Conservation (phyloP, 1,140 invertebrate genomes). For the Drosophila sp. region DNA sequence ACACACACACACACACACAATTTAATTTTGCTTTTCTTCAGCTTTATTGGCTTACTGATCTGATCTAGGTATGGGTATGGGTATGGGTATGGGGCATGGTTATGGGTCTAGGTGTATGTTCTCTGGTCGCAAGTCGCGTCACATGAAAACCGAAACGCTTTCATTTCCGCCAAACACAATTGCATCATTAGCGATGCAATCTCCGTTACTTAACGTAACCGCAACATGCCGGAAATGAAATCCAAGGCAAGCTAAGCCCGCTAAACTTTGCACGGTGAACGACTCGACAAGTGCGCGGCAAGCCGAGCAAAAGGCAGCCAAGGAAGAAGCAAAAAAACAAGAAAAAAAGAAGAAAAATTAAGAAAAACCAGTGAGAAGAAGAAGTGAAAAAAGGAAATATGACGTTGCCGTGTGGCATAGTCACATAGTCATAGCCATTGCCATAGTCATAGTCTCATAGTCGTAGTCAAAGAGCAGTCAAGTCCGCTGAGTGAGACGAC, state of each 20-base stretch:
- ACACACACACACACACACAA: no score
- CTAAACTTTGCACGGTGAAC: slow-evolving; percentile 73
- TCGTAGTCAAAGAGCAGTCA: slow-evolving; percentile 57
- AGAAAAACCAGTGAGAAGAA: slow-evolving; percentile 6
- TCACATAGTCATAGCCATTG: not conserved
- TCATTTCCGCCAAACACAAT: slow-evolving; percentile 80
- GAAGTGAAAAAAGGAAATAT: slow-evolving; percentile 61
- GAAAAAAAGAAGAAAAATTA: slow-evolving; percentile 13
- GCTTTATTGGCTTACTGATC: slow-evolving; percentile 49
- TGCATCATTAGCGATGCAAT: slow-evolving; percentile 81
- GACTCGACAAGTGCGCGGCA: slow-evolving; percentile 68
- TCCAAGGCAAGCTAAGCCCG: slow-evolving; percentile 67
- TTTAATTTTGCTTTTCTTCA: slow-evolving; percentile 24
- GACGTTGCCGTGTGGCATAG: slow-evolving; percentile 60
- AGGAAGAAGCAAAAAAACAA: slow-evolving; percentile 14
- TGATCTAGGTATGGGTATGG: slow-evolving; percentile 28
- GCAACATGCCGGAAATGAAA: slow-evolving; percentile 81
- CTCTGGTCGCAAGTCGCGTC: slow-evolving; percentile 58
- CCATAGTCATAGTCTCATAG: not conserved
- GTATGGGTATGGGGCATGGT: slow-evolving; percentile 20
- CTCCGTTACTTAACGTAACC: slow-evolving; percentile 80
- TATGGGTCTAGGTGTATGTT: slow-evolving; percentile 18
- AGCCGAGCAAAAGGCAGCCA: slow-evolving; percentile 9
- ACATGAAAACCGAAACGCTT: slow-evolving; percentile 79
- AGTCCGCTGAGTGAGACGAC: slow-evolving; percentile 27